Percentiles rank a stretch among this genome's conserved stretches.
Evolutionary conservation across 2,888 invertebrate genomes (phyloP).

Genomic region (Fabriciana adippe): DNA sequence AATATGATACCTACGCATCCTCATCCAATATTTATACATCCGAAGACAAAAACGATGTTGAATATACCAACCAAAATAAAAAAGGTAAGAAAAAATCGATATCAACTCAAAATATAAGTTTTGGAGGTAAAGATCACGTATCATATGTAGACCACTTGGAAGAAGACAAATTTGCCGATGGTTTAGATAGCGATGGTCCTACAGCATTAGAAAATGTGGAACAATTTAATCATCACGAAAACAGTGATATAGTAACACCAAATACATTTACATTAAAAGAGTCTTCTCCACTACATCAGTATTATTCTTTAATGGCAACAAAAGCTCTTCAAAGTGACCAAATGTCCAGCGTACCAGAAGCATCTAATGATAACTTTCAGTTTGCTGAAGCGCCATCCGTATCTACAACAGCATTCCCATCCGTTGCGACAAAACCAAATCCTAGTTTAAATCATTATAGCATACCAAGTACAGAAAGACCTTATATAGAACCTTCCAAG

Average conservation of each 20-base stretch:
- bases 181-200: conserved; percentile 48
- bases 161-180: conserved; percentile 49
- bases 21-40: conserved; percentile 60
- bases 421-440: conserved; percentile 48
- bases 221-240: conserved; percentile 51
- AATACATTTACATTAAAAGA: conserved; percentile 63
- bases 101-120: conserved; percentile 72
- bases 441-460: conserved; percentile 32
- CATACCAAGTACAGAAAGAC: conserved; percentile 22
- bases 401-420: conserved; percentile 48
- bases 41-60: conserved; percentile 54
- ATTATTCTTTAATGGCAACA: conserved; percentile 66
- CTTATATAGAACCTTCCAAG: conserved; percentile 18
- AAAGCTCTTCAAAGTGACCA: conserved; percentile 63
- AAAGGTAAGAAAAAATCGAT: conserved; percentile 70
- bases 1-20: conserved; percentile 66
- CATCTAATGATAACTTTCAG: conserved; percentile 69
- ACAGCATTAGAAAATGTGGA: conserved; percentile 56
- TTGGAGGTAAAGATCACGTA: conserved; percentile 67
- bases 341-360: conserved; percentile 55
- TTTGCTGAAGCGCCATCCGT: conserved; percentile 62
- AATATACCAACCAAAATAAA: conserved; percentile 48
- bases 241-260: conserved; percentile 50
- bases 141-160: conserved; percentile 66
- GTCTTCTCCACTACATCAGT: conserved; percentile 63